Conservation (phyloP, 2,113 vertebrate genomes). For the Tragelaphus strepsiceros region DNA sequence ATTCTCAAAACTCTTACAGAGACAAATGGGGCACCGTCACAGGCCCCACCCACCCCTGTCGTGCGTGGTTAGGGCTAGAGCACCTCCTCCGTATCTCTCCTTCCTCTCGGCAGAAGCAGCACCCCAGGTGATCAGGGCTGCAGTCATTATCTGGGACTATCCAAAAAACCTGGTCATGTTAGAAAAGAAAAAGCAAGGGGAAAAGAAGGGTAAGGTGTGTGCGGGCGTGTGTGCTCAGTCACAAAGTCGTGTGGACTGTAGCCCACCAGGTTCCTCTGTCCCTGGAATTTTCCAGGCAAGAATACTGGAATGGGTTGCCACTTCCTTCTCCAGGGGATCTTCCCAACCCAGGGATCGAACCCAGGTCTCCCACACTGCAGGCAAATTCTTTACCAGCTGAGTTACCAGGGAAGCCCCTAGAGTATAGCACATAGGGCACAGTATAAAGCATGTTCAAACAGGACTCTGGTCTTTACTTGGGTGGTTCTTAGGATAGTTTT, state of each 20-base stretch:
- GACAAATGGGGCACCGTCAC: neutral
- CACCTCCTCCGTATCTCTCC: too few species aligned
- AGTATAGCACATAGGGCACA: neutral
- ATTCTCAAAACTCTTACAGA: neutral
- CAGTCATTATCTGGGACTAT: neutral
- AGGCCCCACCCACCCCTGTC: neutral
- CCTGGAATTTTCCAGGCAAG: neutral
- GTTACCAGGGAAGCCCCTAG: neutral
- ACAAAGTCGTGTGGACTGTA: neutral
- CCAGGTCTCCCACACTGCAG: neutral
- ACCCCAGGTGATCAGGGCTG: neutral
- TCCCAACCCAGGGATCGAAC: neutral
- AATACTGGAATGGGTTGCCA: neutral
- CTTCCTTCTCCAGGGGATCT: neutral
- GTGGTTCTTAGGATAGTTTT: neutral
- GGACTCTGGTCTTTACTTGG: neutral
- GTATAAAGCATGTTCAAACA: neutral
- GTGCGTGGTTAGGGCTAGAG: fast-evolving
- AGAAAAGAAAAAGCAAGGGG: neutral
- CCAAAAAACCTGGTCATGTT: neutral
- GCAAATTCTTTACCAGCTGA: neutral
- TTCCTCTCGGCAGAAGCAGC: neutral
- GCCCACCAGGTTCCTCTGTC: neutral
- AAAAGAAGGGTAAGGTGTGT: neutral
- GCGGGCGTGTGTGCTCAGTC: neutral